Evolutionary conservation across 2,113 vertebrate genomes (phyloP).

Genomic region (Scomber colias): DNA sequence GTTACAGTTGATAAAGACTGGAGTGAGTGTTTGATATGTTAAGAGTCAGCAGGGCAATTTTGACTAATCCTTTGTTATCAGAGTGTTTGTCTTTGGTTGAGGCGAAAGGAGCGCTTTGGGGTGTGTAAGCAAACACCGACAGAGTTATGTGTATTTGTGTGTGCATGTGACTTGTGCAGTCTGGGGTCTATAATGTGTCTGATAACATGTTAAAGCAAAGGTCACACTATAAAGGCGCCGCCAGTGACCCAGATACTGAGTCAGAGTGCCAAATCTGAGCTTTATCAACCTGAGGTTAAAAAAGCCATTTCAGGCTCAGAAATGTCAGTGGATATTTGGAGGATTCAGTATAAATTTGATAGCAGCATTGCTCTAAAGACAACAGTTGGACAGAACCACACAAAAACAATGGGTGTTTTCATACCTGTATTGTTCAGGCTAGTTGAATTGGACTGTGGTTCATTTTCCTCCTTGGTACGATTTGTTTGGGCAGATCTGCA

Average conservation of each 20-base stretch:
- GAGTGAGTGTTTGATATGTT: conserved; percentile 49
- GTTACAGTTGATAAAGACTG: conserved; percentile 54
- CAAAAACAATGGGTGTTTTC: too few species aligned
- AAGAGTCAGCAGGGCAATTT: conserved; percentile 50
- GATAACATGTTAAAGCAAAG: conserved; percentile 52
- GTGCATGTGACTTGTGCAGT: conserved; percentile 35
- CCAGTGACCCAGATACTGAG: conserved; percentile 20
- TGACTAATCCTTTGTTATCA: conserved; percentile 56
- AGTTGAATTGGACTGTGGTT: too few species aligned
- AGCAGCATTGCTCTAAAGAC: conserved; percentile 32
- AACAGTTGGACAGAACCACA: conserved; percentile 19
- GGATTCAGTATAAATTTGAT: conserved; percentile 32
- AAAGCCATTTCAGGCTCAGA: conserved; percentile 35
- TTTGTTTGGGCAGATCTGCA: too few species aligned
- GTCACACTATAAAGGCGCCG: conserved; percentile 14
- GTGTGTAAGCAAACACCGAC: conserved; percentile 48
- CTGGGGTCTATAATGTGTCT: conserved; percentile 27
- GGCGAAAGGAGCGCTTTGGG: conserved; percentile 57
- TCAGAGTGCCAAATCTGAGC: conserved; percentile 37
- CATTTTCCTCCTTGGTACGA: too few species aligned
- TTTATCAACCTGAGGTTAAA: conserved; percentile 54
- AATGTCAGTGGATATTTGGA: conserved; percentile 18
- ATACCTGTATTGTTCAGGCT: too few species aligned
- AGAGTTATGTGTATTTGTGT: conserved; percentile 33
- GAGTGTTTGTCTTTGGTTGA: conserved; percentile 55